Evolutionary conservation across 2,113 vertebrate species (phyloP), one percentile per base, ranked within the genome.

Genomic region (Psilopogon haemacephalus): DNA sequence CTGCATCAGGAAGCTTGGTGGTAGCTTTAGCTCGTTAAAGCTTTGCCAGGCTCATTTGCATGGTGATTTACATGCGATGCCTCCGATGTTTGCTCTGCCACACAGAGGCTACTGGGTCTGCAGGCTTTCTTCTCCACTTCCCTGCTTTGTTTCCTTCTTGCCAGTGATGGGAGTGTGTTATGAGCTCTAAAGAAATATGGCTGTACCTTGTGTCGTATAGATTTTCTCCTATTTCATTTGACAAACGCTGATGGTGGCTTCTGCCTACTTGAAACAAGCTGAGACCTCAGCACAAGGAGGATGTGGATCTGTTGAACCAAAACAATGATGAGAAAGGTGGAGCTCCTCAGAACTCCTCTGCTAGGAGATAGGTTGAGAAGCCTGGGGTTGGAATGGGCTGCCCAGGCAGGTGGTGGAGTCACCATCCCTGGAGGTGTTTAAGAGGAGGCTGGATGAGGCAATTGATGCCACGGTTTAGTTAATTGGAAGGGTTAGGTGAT

Each of bases 1-100:
- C 91, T 94, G 85, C 79, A 30, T 40, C 1, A 0, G 46, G 80
- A 87, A 69, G 27, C 95, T 90, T 35, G 74, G 63, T 75, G 86
- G 80, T 42, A 90, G 81, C 86, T 93, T 89, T 2, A 70, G 32
- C 86, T 94, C 32, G 1, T 89, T 95, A 88, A 69, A 90, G 88
- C 73, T 73, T 67, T 50, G 40, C 74, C 92, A 86, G 46, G 54
- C 59, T 93, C 80, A 93, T 96, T 94, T 94, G 84, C 86, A 84
- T 84, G 88, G 62, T 24, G 27, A 93, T 95, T 94, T 95, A 73
- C 92, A 82, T 78, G 72, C 4, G 0, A 52, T 56, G 58, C 77
- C 63, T 87, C 44, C 3, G 0, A 12, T 46, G 35, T 82, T 88
- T 86, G 67, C 80, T 88, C 62, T 65, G 79, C 79, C 60, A 60